phyloP scores from a whole-genome alignment of 2,888 invertebrate genomes.

The Homarus gammarus region DNA sequence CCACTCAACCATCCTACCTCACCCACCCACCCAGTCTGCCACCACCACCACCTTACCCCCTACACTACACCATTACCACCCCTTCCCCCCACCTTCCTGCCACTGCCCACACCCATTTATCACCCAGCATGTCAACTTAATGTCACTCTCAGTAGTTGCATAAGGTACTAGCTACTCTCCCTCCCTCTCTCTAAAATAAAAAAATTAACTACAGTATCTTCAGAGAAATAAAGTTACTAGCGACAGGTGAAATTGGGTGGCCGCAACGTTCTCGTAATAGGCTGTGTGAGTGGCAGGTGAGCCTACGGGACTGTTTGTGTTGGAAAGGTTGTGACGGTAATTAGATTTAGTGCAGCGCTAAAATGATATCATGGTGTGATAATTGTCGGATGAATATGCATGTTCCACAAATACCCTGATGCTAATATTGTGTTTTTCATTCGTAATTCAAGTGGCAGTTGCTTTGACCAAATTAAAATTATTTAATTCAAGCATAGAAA shows the following conservation, averaged over 20 bases:
- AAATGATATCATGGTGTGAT: constrained; percentile 15
- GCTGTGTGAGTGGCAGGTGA: not conserved
- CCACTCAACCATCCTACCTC: constrained; percentile 2
- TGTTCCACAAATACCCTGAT: not conserved
- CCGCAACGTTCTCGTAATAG: not conserved
- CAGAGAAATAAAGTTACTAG: not conserved
- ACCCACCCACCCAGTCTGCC: not conserved
- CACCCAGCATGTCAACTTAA: not conserved
- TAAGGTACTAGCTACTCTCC: too few species aligned
- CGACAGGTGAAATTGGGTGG: not conserved
- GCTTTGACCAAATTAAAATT: not conserved
- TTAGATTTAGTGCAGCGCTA: constrained; percentile 11
- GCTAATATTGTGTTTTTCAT: not conserved
- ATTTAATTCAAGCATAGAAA: not conserved
- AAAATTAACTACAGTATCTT: not conserved
- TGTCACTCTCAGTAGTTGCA: too few species aligned
- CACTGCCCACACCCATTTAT: not conserved
- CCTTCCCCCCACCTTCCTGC: not conserved
- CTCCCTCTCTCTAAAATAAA: constrained; percentile 6
- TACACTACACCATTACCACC: not conserved
- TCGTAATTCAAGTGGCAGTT: not conserved
- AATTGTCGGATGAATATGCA: constrained; percentile 12
- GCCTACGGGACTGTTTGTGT: constrained; percentile 12
- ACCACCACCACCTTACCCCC: not conserved
- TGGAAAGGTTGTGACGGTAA: constrained; percentile 12